Conservation (phyloP, 2,797 vertebrate genomes). For the Chromobotia macracanthus region DNA sequence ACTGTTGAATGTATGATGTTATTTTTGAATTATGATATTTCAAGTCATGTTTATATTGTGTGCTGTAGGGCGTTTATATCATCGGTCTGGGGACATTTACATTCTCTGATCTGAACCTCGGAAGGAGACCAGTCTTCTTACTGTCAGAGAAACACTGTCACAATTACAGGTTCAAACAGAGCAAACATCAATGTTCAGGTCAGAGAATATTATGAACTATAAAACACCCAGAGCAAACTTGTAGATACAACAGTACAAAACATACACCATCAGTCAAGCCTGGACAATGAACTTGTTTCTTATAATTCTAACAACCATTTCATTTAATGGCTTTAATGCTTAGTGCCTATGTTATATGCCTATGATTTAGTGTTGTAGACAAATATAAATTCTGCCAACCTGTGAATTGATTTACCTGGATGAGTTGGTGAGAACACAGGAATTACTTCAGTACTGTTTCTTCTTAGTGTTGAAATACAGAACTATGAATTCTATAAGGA, state of each 20-base stretch:
- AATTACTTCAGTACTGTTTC: too few species aligned
- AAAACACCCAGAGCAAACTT: too few species aligned
- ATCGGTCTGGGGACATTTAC: slow-evolving; percentile 83
- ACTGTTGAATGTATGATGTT: too few species aligned
- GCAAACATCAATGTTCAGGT: slow-evolving; percentile 76
- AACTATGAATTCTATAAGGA: too few species aligned
- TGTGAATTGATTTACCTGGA: too few species aligned
- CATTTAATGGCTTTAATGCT: background rate
- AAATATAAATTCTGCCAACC: too few species aligned
- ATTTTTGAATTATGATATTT: too few species aligned
- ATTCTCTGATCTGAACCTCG: slow-evolving; percentile 76
- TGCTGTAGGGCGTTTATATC: slow-evolving; percentile 78
- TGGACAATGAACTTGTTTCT: background rate
- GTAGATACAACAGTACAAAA: too few species aligned
- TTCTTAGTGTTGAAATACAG: too few species aligned
- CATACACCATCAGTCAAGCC: too few species aligned
- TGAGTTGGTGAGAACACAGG: too few species aligned
- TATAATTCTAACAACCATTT: background rate
- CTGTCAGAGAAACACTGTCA: slow-evolving; percentile 78
- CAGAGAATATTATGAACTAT: slow-evolving; percentile 48
- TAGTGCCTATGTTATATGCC: background rate
- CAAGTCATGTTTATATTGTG: background rate
- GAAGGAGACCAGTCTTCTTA: slow-evolving; percentile 74
- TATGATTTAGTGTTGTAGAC: background rate
- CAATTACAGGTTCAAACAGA: slow-evolving; percentile 73